phyloP scores from a whole-genome alignment of 2,888 invertebrate genomes.

The Sepioteuthis lessoniana region DNA sequence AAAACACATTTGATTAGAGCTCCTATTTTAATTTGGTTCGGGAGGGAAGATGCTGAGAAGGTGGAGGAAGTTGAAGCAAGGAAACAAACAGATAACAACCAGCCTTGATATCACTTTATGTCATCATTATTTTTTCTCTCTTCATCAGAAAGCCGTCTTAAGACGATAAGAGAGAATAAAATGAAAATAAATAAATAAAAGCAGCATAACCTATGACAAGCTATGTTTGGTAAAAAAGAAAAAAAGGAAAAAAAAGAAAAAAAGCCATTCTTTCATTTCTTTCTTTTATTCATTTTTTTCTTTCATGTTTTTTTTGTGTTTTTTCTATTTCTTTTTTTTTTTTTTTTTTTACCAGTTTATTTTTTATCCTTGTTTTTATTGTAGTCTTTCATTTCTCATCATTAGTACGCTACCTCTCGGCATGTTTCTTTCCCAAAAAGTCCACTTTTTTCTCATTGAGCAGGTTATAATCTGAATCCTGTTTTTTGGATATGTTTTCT shows the following conservation, averaged over 20 bases:
- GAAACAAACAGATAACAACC: not conserved
- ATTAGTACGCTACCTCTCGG: not conserved
- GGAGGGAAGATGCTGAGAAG: not conserved
- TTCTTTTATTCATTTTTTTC: not conserved
- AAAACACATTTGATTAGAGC: conserved; percentile 23
- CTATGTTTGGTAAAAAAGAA: not conserved
- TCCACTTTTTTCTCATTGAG: not conserved
- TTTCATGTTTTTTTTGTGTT: not conserved
- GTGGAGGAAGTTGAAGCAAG: not conserved
- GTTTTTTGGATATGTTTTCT: not conserved
- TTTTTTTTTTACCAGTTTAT: not conserved
- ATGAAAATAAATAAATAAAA: not conserved
- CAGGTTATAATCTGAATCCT: not conserved
- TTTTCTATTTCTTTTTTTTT: not conserved
- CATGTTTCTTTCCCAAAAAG: not conserved
- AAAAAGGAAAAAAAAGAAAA: not conserved
- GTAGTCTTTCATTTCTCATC: not conserved
- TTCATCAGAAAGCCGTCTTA: conserved; percentile 20
- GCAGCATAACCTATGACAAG: not conserved
- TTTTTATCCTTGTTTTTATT: no score
- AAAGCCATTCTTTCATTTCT: not conserved
- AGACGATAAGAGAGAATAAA: not conserved
- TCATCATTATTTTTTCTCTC: not conserved
- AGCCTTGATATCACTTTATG: not conserved
- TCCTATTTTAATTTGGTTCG: not conserved